Conservation (phyloP, 2,888 invertebrate genomes). For the Pseudococcus viburni region DNA sequence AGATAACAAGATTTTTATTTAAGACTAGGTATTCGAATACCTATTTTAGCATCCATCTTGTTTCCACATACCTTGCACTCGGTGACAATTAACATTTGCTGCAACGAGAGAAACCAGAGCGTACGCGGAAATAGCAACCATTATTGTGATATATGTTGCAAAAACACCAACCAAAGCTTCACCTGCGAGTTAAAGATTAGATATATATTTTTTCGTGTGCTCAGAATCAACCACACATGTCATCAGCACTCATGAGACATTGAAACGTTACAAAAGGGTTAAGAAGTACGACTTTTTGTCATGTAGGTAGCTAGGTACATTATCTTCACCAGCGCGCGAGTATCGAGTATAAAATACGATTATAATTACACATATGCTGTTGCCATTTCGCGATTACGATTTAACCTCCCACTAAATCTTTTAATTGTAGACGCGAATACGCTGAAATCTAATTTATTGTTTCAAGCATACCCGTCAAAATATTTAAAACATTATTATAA, state of each 20-base stretch:
- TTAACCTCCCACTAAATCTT: slow-evolving; percentile 2
- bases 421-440: neutral
- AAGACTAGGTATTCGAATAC: neutral
- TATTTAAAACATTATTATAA: too few relatives aligned
- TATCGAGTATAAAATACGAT: neutral
- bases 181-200: slow-evolving; percentile 23
- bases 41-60: neutral
- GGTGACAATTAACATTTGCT: slow-evolving; percentile 7
- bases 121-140: slow-evolving; percentile 3
- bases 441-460: neutral
- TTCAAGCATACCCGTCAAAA: neutral
- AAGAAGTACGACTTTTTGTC: slow-evolving; percentile 29
- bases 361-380: neutral
- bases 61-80: neutral
- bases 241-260: slow-evolving; percentile 40
- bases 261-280: slow-evolving; percentile 15
- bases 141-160: slow-evolving; percentile 43
- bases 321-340: neutral
- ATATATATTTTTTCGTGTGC: neutral
- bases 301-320: slow-evolving; percentile 25
- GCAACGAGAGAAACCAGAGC: neutral
- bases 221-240: slow-evolving; percentile 38
- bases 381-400: neutral
- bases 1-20: neutral
- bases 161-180: slow-evolving; percentile 5